Percentiles rank a stretch among this genome's conserved stretches.
phyloP scores from a whole-genome alignment of 2,797 vertebrate genomes.

The Graptemys geographica region DNA sequence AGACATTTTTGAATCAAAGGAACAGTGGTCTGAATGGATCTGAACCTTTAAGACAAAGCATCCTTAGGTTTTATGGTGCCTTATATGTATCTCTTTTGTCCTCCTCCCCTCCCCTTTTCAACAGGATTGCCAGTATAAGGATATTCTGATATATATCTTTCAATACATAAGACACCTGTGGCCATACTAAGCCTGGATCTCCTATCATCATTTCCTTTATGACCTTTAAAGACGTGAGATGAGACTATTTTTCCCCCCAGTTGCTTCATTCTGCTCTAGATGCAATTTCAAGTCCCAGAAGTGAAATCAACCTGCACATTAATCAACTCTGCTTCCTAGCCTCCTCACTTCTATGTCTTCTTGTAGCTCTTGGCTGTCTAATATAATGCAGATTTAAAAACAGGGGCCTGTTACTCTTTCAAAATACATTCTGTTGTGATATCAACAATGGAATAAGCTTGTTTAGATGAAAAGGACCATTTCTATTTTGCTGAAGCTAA shows the following conservation, averaged over 20 bases:
- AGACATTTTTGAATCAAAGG: neutral
- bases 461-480: conserved; percentile 67
- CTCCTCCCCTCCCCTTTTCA: conserved; percentile 11
- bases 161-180: conserved; percentile 47
- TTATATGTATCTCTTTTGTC: neutral
- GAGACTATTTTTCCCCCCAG: conserved; percentile 5
- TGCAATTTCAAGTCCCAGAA: conserved; percentile 69
- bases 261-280: conserved; percentile 61
- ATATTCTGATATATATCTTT: conserved; percentile 34
- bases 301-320: conserved; percentile 75
- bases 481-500: conserved; percentile 62
- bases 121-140: neutral
- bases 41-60: neutral
- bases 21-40: neutral
- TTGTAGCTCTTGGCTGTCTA: conserved; percentile 64
- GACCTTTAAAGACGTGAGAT: conserved; percentile 75
- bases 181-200: conserved; percentile 20
- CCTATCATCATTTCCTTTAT: conserved; percentile 58
- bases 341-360: conserved; percentile 38
- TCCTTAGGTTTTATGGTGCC: neutral
- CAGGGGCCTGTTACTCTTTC: conserved; percentile 27
- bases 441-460: conserved; percentile 51
- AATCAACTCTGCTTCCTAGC: conserved; percentile 63
- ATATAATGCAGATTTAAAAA: conserved; percentile 48
- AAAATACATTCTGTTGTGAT: conserved; percentile 19